Percentiles rank a stretch among this genome's conserved stretches.
These are phyloP conservation scores for Pasiphila rectangulata DNA, from an alignment of 2,888 invertebrate genomes.

Conservation along the genomic window DNA sequence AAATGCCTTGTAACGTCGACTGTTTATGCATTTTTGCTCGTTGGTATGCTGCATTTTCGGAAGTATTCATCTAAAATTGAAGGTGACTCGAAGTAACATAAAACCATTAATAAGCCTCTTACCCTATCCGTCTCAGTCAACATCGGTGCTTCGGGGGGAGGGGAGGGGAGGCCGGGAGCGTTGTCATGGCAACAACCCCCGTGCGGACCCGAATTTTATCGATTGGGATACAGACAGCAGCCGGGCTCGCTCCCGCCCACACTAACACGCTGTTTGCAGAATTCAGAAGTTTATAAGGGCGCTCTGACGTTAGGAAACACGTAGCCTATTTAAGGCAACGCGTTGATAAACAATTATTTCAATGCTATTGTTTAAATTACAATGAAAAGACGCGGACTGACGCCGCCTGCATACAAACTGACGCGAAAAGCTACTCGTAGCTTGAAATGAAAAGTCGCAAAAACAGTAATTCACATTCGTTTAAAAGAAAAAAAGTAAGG, in stretches of 20 bases:
- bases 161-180: conserved; percentile 57
- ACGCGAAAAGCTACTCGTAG: no score
- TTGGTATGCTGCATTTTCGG: conserved; percentile 7
- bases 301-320: conserved; percentile 27
- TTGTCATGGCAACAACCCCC: conserved; percentile 72
- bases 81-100: conserved; percentile 59
- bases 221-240: conserved; percentile 79
- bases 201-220: conserved; percentile 80
- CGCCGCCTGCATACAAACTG: no score
- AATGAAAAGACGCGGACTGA: no score
- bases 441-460: no score
- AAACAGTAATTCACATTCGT: no score
- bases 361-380: no score
- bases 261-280: conserved; percentile 78
- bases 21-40: no score
- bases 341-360: no score
- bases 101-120: conserved; percentile 81
- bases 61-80: conserved; percentile 26
- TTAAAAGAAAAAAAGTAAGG: no score
- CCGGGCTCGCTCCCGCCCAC: conserved; percentile 68
- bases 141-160: conserved; percentile 70
- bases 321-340: conserved; percentile 16
- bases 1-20: no score
- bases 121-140: conserved; percentile 81
- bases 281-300: conserved; percentile 71